These are phyloP conservation scores for Phalangium opilio DNA, from an alignment of 2,888 invertebrate species.

Conservation along the genomic window DNA sequence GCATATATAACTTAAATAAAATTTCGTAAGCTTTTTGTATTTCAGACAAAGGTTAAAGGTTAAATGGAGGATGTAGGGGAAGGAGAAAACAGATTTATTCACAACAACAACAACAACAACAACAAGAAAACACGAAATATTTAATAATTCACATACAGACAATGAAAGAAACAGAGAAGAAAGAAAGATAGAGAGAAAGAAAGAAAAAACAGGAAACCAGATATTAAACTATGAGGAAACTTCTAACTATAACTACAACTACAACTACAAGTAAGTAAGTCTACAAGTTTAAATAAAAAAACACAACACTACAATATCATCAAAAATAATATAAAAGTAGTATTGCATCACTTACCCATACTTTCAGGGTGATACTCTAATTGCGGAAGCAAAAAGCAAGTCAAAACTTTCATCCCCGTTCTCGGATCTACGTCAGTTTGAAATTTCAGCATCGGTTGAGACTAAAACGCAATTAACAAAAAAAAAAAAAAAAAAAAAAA, in stretches of 20 bases:
- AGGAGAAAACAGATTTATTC: too few species aligned
- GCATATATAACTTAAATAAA: too few species aligned
- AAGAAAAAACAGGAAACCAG: slow-evolving; percentile 1
- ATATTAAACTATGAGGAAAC: neutral
- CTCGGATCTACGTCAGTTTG: slow-evolving; percentile 87
- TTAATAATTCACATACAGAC: slow-evolving; percentile 1
- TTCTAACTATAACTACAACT: too few species aligned
- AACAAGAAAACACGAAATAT: too few species aligned
- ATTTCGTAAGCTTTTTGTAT: too few species aligned
- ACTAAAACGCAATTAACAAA: slow-evolving; percentile 33
- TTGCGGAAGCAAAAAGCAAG: slow-evolving; percentile 95
- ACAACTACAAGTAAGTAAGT: too few species aligned
- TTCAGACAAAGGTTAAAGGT: too few species aligned
- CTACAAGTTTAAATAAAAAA: too few species aligned
- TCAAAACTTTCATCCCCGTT: slow-evolving; percentile 84
- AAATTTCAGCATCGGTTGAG: slow-evolving; percentile 92
- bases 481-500: neutral
- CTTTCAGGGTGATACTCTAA: slow-evolving; percentile 33
- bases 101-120: too few species aligned
- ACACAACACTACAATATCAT: neutral
- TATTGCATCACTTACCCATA: slow-evolving; percentile 17
- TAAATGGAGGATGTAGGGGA: too few species aligned
- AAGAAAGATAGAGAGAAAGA: neutral
- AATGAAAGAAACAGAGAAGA: slow-evolving; percentile 1
- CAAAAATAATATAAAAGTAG: neutral